A percentile compares a stretch with the other conserved stretches of the same genome.
Conservation (phyloP, 2,113 vertebrate species). For the Leucoraja erinaceus region DNA sequence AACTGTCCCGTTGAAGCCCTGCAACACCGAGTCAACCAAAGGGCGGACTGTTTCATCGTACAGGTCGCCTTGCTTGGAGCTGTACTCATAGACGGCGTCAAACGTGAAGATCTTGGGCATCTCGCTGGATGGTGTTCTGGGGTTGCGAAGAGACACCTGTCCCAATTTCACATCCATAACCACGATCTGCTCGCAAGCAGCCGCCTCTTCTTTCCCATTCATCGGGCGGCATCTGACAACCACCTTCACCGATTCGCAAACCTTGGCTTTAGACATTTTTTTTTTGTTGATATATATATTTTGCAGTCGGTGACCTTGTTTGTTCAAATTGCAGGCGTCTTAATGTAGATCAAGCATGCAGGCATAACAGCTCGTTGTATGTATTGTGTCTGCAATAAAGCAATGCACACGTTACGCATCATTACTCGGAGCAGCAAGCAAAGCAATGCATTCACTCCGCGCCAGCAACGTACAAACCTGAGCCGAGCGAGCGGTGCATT, state of each 20-base stretch:
- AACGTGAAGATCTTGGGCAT: slow-evolving; percentile 87
- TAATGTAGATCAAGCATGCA: not conserved
- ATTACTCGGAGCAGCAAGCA: not conserved
- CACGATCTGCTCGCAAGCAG: slow-evolving; percentile 67
- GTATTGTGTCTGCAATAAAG: slow-evolving; percentile 34
- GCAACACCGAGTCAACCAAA: slow-evolving; percentile 79
- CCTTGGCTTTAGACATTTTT: slow-evolving; percentile 62
- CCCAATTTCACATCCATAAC: slow-evolving; percentile 79
- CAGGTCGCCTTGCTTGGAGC: slow-evolving; percentile 75
- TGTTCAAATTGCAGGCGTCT: not conserved
- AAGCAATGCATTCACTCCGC: not conserved
- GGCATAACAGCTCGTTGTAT: not conserved
- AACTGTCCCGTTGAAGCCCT: slow-evolving; percentile 87
- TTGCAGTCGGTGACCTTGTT: not conserved
- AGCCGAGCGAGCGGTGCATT: not conserved
- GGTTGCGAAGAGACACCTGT: slow-evolving; percentile 80
- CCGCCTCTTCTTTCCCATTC: slow-evolving; percentile 68
- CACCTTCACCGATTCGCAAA: slow-evolving; percentile 80
- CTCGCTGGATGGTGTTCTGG: slow-evolving; percentile 69
- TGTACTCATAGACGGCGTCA: slow-evolving; percentile 81
- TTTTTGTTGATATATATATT: not conserved
- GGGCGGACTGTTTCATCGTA: slow-evolving; percentile 87
- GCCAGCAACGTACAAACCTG: not conserved
- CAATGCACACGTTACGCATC: slow-evolving; percentile 14
- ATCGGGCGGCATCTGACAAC: slow-evolving; percentile 88